Evolutionary conservation across 2,888 invertebrate genomes (phyloP).

Genomic region (Isoperla grammatica): DNA sequence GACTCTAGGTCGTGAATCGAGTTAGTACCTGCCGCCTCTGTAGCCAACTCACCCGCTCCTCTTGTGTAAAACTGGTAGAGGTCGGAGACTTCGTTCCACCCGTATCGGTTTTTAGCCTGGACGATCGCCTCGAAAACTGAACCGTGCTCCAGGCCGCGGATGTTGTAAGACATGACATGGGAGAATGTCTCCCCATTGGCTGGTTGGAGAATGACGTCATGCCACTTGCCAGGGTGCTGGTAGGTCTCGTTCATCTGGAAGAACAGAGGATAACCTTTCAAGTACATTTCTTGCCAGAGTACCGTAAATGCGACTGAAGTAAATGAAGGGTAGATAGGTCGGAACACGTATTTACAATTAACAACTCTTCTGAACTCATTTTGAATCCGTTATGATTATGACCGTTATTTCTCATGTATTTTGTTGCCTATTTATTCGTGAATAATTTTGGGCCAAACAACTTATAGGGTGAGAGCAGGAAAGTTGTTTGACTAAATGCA

Average conservation of each 20-base stretch:
- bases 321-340: no score
- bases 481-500: no score
- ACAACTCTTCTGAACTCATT: no score
- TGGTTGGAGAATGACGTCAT: constrained; percentile 55
- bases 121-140: constrained; percentile 68
- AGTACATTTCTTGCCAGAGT: no score
- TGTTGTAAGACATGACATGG: constrained; percentile 58
- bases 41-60: constrained; percentile 34
- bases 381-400: no score
- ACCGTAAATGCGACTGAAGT: no score
- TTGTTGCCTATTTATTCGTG: no score
- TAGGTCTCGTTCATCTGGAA: constrained; percentile 65
- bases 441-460: no score
- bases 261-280: no score
- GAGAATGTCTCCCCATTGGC: constrained; percentile 45
- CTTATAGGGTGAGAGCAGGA: no score
- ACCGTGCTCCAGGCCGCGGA: constrained; percentile 57
- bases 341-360: no score
- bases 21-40: background rate
- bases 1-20: background rate
- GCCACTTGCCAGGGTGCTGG: constrained; percentile 66
- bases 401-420: no score
- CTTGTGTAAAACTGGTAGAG: constrained; percentile 66
- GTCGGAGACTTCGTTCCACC: constrained; percentile 70
- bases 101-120: constrained; percentile 67